Evolutionary conservation across 2,888 invertebrate species (phyloP), one percentile per base, ranked within the genome.

Genomic region (Buathra laborator): DNA sequence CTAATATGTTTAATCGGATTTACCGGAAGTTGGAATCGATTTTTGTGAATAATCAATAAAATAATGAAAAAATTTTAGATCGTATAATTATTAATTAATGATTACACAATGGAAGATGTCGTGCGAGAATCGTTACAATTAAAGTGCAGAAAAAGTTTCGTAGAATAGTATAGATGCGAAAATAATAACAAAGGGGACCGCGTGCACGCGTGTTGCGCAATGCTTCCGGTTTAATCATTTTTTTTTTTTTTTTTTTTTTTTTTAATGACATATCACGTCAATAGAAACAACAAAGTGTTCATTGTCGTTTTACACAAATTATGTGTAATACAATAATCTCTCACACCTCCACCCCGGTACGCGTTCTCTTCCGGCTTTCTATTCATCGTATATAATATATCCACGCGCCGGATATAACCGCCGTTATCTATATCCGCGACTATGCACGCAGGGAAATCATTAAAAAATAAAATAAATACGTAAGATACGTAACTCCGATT

Each of bases 341-440:
- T 75, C 81, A 78, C 81, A 78, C 70, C 43, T 71, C 48, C 16
- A 70, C 43, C 62, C 19, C 9, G 9, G 10, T 1, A n/a, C 64
- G 59, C 19, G 53, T 70, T 78, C 72, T 62, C 81, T 81, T 85
- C 81, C 81, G 81, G 84, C 84, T 85, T 85, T 81, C 84, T 85
- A 81, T 77, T 81, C 51, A 46, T 44, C 59, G 48, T 43, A n/a
- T 16, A 71, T 7, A 46, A 51, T 68, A 43, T 56, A 66, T 12
- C 14, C 32, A 48, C 48, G 48, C 32, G 12, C 5, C 67, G 19
- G 14, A 51, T 75, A 66, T 9, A 37, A 43, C 44, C 59, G 32
- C 32, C 19, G 46, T 75, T 85, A 81, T 81, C 78, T 78, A 16
- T 78, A 16, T 29, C 16, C 24, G 68, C n/a, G 81, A 78, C 74